Percentiles rank a stretch among this genome's conserved stretches.
Conservation (phyloP, 2,797 vertebrate species). For the Sardinella longiceps region DNA sequence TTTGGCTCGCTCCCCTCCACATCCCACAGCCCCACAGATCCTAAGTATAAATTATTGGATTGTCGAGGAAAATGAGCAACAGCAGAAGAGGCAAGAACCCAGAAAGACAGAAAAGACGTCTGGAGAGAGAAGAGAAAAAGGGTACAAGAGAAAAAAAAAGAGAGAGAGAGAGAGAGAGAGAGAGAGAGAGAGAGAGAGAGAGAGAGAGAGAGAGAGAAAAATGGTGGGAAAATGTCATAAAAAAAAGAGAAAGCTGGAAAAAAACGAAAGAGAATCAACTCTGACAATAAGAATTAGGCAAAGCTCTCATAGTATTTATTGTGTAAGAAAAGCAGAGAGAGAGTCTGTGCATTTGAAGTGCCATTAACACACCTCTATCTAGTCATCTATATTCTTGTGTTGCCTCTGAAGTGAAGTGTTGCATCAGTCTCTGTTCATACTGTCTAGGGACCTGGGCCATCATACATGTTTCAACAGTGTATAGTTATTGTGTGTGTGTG, state of each 20-base stretch:
- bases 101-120: conserved; percentile 25
- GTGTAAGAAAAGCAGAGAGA: background rate
- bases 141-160: background rate
- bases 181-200: conserved; percentile 3
- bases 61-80: conserved; percentile 67
- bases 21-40: conserved; percentile 70
- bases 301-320: background rate
- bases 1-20: conserved; percentile 75
- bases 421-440: conserved; percentile 10
- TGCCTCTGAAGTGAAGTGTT: background rate
- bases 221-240: conserved; percentile 46
- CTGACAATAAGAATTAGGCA: background rate
- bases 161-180: conserved; percentile 45
- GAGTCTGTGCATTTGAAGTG: background rate
- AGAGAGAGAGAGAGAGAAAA: conserved; percentile 44
- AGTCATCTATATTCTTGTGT: background rate
- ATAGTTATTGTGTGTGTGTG: background rate
- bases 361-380: background rate
- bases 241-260: background rate
- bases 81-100: conserved; percentile 54
- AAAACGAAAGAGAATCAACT: background rate
- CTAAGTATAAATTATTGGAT: conserved; percentile 75
- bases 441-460: background rate
- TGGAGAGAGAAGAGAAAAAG: conserved; percentile 40
- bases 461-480: background rate